These are phyloP conservation scores for Aselliscus stoliczkanus DNA, from an alignment of 2,797 vertebrate genomes.

Conservation along the genomic window DNA sequence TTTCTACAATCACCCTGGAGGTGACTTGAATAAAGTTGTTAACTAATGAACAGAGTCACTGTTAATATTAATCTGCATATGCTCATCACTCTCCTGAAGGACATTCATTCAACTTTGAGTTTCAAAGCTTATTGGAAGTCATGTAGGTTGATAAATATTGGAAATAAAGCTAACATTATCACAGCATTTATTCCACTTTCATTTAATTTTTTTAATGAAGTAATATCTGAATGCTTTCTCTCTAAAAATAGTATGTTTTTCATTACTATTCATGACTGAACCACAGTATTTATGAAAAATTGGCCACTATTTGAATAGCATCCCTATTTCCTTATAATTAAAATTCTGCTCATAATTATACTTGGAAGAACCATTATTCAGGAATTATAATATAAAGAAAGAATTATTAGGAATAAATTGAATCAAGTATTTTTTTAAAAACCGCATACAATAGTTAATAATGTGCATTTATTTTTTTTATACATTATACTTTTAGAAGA, in stretches of 20 bases:
- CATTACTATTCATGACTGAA: background rate
- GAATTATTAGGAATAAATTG: background rate
- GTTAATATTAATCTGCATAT: slow-evolving; percentile 68
- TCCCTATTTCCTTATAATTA: background rate
- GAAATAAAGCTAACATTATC: slow-evolving; percentile 64
- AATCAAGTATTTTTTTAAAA: background rate
- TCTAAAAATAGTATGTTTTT: background rate
- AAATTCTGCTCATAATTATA: background rate
- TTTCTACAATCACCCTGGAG: slow-evolving; percentile 56
- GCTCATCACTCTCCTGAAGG: slow-evolving; percentile 63
- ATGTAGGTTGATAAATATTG: slow-evolving; percentile 67
- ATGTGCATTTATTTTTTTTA: background rate
- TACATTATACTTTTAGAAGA: background rate
- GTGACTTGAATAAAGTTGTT: slow-evolving; percentile 70
- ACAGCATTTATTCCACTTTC: slow-evolving; percentile 50
- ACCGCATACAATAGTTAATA: background rate
- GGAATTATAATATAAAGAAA: background rate
- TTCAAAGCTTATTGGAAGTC: slow-evolving; percentile 71
- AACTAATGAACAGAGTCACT: slow-evolving; percentile 69
- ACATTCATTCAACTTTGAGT: slow-evolving; percentile 68
- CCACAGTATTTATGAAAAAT: background rate
- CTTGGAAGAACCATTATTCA: background rate
- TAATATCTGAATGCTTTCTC: slow-evolving; percentile 2
- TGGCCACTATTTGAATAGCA: background rate
- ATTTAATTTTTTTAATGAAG: slow-evolving; percentile 37